A percentile compares a stretch with the other conserved stretches of the same genome.
Evolutionary conservation across 2,797 vertebrate genomes (phyloP).

Genomic region (Petrocephalus schoutedeni): DNA sequence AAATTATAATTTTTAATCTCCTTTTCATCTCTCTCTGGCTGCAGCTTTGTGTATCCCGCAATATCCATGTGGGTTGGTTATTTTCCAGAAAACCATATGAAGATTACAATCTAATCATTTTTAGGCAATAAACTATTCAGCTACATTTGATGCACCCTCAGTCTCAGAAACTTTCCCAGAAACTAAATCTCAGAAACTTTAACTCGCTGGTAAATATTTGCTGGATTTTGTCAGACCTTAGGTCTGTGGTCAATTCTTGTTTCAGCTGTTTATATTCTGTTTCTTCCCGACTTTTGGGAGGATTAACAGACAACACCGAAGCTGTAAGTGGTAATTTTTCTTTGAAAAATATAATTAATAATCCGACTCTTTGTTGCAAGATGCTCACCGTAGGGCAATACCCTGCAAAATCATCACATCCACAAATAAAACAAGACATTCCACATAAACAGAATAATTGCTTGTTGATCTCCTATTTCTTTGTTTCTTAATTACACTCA

Average conservation of each 20-base stretch:
- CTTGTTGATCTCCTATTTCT: not conserved
- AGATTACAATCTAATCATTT: not conserved
- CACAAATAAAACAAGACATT: not conserved
- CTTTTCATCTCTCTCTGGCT: not conserved
- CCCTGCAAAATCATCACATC: not conserved
- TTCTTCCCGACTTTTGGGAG: slow-evolving; percentile 28
- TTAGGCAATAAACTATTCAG: not conserved
- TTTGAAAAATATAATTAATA: slow-evolving; percentile 22
- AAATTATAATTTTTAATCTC: not conserved
- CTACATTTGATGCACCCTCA: not conserved
- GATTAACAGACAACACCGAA: slow-evolving; percentile 32
- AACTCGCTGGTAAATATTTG: not conserved
- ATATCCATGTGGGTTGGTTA: not conserved
- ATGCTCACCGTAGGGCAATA: not conserved
- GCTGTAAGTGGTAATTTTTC: not conserved
- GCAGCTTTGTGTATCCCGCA: not conserved
- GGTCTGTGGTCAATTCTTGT: slow-evolving; percentile 26
- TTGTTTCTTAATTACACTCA: not conserved
- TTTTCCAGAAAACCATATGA: not conserved
- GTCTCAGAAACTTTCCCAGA: not conserved
- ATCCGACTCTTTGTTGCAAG: not conserved
- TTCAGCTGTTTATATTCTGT: slow-evolving; percentile 23
- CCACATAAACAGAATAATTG: not conserved
- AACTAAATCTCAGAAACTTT: not conserved
- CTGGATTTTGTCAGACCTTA: not conserved